Evolutionary conservation across 2,797 vertebrate genomes (phyloP).

Genomic region (Enteromius anoplus): DNA sequence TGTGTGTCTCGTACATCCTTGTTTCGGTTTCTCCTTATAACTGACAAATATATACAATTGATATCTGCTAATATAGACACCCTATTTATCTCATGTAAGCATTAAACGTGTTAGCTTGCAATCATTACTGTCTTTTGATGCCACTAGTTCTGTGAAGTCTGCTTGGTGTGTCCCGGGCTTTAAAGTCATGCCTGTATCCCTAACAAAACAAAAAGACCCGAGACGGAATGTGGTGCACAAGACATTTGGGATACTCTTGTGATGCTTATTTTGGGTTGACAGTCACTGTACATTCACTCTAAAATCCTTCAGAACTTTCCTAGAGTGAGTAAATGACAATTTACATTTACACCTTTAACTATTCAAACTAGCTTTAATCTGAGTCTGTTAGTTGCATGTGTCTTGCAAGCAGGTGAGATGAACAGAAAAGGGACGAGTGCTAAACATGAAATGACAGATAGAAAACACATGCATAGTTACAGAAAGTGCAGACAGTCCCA

Average conservation of each 20-base stretch:
- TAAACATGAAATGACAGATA: constrained; percentile 55
- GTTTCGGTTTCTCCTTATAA: not conserved
- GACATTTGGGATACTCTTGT: not conserved
- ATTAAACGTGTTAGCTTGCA: not conserved
- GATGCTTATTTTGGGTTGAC: not conserved
- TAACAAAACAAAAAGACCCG: not conserved
- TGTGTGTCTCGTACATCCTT: not conserved
- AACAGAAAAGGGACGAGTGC: constrained; percentile 12
- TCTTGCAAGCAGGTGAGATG: constrained; percentile 13
- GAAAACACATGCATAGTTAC: constrained; percentile 51
- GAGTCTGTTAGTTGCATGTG: not conserved
- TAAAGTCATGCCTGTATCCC: not conserved
- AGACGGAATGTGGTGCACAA: not conserved
- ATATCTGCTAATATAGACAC: not conserved
- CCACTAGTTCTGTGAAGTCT: not conserved
- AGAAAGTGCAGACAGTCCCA: constrained; percentile 65
- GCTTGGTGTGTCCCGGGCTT: not conserved
- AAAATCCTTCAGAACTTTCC: not conserved
- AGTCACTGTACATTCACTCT: not conserved
- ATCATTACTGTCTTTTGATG: not conserved
- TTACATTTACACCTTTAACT: not conserved
- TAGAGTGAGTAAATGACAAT: not conserved
- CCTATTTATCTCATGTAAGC: not conserved
- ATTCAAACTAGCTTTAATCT: not conserved
- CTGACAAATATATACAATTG: not conserved